These are phyloP conservation scores for Perca flavescens DNA, from an alignment of 2,113 vertebrate genomes.

Conservation along the genomic window DNA sequence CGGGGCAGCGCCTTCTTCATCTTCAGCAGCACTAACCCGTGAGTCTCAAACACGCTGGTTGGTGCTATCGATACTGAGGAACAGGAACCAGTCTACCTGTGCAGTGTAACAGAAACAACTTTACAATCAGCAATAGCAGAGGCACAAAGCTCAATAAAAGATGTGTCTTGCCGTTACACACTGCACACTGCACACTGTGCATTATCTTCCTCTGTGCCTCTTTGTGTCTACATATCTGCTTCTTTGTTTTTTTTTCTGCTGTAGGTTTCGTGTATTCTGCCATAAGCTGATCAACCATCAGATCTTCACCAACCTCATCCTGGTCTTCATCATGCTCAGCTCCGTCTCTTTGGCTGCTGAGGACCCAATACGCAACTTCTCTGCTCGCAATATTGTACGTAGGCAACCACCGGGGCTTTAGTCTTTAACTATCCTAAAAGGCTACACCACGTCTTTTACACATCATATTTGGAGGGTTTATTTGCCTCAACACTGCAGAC, in stretches of 20 bases:
- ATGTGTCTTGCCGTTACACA: neutral
- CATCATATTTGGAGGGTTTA: neutral
- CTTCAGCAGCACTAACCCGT: constrained; percentile 98
- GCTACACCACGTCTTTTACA: neutral
- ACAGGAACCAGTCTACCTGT: neutral
- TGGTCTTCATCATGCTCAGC: constrained; percentile 99
- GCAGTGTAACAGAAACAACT: neutral
- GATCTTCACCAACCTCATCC: constrained; percentile 99
- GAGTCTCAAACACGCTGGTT: constrained; percentile 61
- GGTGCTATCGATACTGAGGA: neutral
- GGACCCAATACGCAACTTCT: constrained; percentile 96
- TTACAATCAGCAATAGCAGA: neutral
- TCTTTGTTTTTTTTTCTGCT: constrained; percentile 4
- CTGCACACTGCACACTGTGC: neutral
- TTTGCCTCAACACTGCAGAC: neutral
- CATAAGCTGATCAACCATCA: constrained; percentile 98
- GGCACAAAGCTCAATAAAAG: neutral
- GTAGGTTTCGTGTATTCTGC: constrained; percentile 94
- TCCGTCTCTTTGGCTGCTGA: constrained; percentile 96
- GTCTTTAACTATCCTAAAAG: neutral
- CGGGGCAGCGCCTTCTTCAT: constrained; percentile 98
- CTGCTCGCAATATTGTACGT: constrained; percentile 96
- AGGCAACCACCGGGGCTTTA: neutral
- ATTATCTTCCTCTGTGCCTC: neutral
- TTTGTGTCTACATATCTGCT: neutral